These are phyloP conservation scores for Chouioia cunea DNA, from an alignment of 2,888 invertebrate genomes.

Conservation along the genomic window DNA sequence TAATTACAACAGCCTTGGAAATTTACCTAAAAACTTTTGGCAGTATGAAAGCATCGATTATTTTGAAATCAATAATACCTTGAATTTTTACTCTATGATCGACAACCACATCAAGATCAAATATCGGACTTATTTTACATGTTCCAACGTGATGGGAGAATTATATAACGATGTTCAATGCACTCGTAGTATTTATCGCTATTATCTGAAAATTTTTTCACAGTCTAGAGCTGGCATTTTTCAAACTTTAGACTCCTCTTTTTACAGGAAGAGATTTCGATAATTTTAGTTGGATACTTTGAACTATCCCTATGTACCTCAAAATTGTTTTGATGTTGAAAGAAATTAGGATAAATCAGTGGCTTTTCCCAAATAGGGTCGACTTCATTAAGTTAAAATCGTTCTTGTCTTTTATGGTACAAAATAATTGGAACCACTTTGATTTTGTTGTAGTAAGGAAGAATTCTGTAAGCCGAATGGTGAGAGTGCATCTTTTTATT, in stretches of 20 bases:
- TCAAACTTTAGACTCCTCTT: conserved; percentile 72
- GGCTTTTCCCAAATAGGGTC: conserved; percentile 62
- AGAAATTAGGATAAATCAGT: conserved; percentile 77
- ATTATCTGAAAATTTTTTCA: background rate
- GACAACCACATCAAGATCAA: background rate
- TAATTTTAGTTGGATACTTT: conserved; percentile 71
- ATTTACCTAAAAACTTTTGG: conserved; percentile 11
- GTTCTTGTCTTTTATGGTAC: conserved; percentile 21
- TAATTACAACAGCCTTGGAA: conserved; percentile 13
- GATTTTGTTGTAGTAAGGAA: conserved; percentile 8
- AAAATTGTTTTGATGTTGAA: conserved; percentile 74
- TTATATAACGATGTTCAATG: conserved; percentile 1
- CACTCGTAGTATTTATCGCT: conserved; percentile 7
- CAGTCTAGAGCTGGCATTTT: conserved; percentile 29
- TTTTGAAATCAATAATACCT: conserved; percentile 10
- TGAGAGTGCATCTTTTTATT: background rate
- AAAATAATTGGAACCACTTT: background rate
- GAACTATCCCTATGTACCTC: conserved; percentile 72
- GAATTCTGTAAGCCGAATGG: background rate
- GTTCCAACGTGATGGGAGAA: conserved; percentile 14
- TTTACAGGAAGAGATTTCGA: conserved; percentile 72
- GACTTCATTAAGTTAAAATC: conserved; percentile 10
- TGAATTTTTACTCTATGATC: conserved; percentile 16
- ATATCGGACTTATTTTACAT: conserved; percentile 20
- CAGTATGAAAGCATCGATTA: conserved; percentile 24